These are phyloP conservation scores for Pantherophis guttatus DNA, from an alignment of 2,113 vertebrate species.

Conservation along the genomic window DNA sequence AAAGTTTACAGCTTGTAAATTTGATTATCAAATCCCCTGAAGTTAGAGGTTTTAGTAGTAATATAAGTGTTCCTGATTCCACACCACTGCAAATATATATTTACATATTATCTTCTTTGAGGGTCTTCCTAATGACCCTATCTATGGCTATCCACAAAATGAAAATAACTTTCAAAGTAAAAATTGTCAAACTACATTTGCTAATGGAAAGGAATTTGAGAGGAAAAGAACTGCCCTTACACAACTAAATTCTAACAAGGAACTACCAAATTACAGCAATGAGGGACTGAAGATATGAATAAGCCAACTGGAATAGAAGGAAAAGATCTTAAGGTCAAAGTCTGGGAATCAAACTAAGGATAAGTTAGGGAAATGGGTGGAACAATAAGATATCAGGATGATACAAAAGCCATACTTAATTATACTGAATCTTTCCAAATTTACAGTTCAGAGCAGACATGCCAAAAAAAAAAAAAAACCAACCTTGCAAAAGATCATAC, in stretches of 20 bases:
- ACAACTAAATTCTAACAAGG: background rate
- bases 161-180: background rate
- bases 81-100: constrained; percentile 23
- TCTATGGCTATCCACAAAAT: background rate
- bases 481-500: background rate
- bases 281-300: background rate
- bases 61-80: background rate
- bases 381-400: background rate
- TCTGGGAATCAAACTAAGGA: background rate
- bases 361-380: background rate
- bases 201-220: background rate
- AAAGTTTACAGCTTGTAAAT: background rate
- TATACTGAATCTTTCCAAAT: background rate
- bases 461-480: background rate
- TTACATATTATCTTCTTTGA: background rate
- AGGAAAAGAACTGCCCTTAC: background rate
- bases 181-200: background rate
- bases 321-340: background rate
- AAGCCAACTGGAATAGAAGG: background rate
- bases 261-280: background rate
- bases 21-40: background rate
- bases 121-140: background rate
- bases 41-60: background rate
- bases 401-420: background rate
- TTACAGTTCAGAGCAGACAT: background rate